phyloP scores from a whole-genome alignment of 2,797 vertebrate genomes.

The Macropus fuliginosus region DNA sequence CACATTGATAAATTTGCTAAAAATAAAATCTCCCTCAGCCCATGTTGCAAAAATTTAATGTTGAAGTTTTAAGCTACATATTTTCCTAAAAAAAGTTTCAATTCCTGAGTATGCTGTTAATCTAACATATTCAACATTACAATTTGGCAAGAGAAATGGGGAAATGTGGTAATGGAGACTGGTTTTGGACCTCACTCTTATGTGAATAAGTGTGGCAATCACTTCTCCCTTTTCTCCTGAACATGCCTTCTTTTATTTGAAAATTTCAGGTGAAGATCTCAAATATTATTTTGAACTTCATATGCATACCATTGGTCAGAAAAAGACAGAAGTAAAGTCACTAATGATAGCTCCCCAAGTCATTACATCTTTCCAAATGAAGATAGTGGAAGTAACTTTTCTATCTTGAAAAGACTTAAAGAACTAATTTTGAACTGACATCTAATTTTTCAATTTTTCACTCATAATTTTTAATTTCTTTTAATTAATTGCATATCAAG shows the following conservation, averaged over 20 bases:
- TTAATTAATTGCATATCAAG: background rate
- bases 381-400: background rate
- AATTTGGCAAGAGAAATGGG: background rate
- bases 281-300: background rate
- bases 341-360: conserved; percentile 43
- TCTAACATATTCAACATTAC: background rate
- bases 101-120: background rate
- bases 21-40: conserved; percentile 55
- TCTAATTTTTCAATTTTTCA: background rate
- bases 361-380: conserved; percentile 43
- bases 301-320: background rate
- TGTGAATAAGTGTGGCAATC: background rate
- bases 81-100: background rate
- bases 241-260: background rate
- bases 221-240: background rate
- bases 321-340: conserved; percentile 36
- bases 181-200: background rate
- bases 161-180: background rate
- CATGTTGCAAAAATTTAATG: background rate
- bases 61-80: background rate
- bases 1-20: conserved; percentile 62
- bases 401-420: conserved; percentile 56
- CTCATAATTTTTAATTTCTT: background rate
- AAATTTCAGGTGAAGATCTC: background rate
- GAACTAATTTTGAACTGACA: conserved; percentile 12